These are phyloP conservation scores for Odontesthes bonariensis DNA, from an alignment of 2,113 vertebrate species.

Conservation along the genomic window DNA sequence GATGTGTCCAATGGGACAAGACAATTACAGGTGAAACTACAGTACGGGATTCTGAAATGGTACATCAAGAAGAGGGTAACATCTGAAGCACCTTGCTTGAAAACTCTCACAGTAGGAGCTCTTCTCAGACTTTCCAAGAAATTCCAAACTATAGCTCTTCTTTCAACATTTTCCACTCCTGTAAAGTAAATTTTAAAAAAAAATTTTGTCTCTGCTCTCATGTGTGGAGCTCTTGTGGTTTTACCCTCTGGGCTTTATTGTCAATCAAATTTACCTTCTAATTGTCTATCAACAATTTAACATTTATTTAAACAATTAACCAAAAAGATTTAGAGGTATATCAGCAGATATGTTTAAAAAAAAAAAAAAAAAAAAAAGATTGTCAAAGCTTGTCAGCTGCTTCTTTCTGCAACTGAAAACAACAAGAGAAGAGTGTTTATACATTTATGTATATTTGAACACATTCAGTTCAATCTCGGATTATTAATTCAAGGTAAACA, in stretches of 20 bases:
- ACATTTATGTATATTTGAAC: too few relatives aligned
- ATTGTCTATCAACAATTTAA: slow-evolving; percentile 8
- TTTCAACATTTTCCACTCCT: slow-evolving; percentile 16
- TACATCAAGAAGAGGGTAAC: slow-evolving; percentile 35
- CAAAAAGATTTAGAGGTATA: background rate
- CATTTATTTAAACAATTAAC: slow-evolving; percentile 7
- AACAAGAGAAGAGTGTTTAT: too few relatives aligned
- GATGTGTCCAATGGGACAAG: slow-evolving; percentile 45
- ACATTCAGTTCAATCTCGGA: too few relatives aligned
- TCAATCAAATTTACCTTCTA: slow-evolving; percentile 25
- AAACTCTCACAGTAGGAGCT: slow-evolving; percentile 20
- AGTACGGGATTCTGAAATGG: slow-evolving; percentile 43
- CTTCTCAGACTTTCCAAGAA: slow-evolving; percentile 13
- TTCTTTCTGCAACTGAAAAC: too few relatives aligned
- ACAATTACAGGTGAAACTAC: slow-evolving; percentile 70
- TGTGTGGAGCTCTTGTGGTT: background rate
- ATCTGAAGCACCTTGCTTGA: slow-evolving; percentile 12
- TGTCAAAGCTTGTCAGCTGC: too few relatives aligned
- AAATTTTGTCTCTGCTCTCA: too few relatives aligned
- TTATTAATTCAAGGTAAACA: too few relatives aligned
- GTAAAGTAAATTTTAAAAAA: slow-evolving; percentile 21
- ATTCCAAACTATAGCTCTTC: background rate
- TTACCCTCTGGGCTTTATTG: slow-evolving; percentile 15
- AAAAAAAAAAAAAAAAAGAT: too few relatives aligned
- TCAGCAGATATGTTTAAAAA: background rate